Evolutionary conservation across 1,140 invertebrate genomes (phyloP), one percentile per base, ranked within the genome.

Genomic region (Adoxophyes honmai): DNA sequence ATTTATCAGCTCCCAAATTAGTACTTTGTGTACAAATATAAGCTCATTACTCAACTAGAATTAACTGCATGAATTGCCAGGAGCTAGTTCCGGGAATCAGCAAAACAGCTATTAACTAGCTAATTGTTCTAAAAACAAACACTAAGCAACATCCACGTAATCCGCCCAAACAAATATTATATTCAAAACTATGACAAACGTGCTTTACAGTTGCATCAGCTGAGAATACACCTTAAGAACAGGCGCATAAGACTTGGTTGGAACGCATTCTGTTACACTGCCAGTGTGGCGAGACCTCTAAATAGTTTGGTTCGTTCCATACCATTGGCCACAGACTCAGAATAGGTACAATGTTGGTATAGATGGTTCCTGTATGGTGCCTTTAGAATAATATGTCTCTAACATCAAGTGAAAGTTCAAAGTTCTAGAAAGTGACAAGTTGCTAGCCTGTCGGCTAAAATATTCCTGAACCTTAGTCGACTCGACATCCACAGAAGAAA

Each of bases 161-260:
- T 72, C 75, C 68, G 57, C 53, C 62, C 62, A 67, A 64, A 64
- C 68, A 68, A 66, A 68, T 68, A 73, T 70, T 60, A 70, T 70
- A 70, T 68, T 70, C 59, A 55, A 60, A 58, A 52, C 59, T 68
- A n/a, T 61, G 51, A 56, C 57, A 35, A 55, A 65, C 28, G 39
- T 51, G 60, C 60, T 48, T 52, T 56, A 15, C 13, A 1, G 13
- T 34, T 33, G 44, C 38, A 13, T 5, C 61, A 64, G 55, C 51
- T 55, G 21, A 73, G 59, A 58, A 65, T 64, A 38, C 59, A 58
- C 61, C 57, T 64, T 79, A 75, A 68, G 14, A 21, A 39, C 59
- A 54, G 21, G n/a, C n/a, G 33, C 7, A 59, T 70, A 71, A 67
- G 56, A 16, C 42, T 44, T 39, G 53, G 44, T n/a, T 21, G 9